These are phyloP conservation scores for Hexactinellida sp. DNA, from an alignment of 37 sponge, comb jelly and placozoan species.

Conservation along the genomic window DNA sequence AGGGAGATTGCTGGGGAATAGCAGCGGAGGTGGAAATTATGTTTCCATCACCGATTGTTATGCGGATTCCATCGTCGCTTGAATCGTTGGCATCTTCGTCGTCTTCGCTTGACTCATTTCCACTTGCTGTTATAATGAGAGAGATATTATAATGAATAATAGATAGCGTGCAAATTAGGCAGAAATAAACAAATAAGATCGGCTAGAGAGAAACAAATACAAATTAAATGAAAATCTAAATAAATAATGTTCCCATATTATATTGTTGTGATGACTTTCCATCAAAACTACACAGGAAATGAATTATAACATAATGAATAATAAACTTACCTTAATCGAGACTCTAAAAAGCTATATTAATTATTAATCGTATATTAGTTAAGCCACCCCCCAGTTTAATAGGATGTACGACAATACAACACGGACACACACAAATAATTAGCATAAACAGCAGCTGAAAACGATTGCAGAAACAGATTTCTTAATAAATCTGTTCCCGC, in stretches of 20 bases:
- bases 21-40: not conserved
- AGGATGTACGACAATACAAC: not conserved
- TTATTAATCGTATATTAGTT: not conserved
- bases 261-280: not conserved
- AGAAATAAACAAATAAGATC: no score
- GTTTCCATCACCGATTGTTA: not conserved
- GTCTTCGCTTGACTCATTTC: not conserved
- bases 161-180: no score
- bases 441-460: not conserved
- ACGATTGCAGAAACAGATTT: not conserved
- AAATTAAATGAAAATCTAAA: not conserved
- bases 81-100: not conserved
- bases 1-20: not conserved
- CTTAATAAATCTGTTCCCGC: constrained; percentile 3
- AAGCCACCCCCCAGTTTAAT: constrained; percentile 4
- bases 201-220: no score
- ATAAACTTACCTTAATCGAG: not conserved
- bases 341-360: not conserved
- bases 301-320: not conserved
- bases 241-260: not conserved
- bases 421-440: constrained; percentile 4
- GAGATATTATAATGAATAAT: not conserved
- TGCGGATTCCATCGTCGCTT: not conserved
- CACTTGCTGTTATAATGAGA: constrained; percentile 15
- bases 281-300: not conserved